phyloP scores from a whole-genome alignment of 2,113 vertebrate species.

The Meleagris gallopavo region DNA sequence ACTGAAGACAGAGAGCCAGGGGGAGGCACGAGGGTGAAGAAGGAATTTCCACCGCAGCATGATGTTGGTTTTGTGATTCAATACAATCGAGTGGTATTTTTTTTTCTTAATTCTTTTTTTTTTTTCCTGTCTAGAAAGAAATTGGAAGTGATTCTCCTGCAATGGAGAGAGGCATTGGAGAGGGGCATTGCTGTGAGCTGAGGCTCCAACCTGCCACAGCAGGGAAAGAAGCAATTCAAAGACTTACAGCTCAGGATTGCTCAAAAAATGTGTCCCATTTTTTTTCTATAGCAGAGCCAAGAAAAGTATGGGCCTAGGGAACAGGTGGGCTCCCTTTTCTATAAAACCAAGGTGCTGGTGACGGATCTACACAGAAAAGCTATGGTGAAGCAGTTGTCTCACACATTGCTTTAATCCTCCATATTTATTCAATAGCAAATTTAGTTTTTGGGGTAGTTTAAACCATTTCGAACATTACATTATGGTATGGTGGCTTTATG shows the following conservation, averaged over 20 bases:
- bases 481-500: neutral
- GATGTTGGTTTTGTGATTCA: slow-evolving; percentile 32
- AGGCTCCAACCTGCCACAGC: neutral
- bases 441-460: neutral
- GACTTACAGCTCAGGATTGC: rapidly evolving
- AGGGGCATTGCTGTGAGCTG: neutral
- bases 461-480: neutral
- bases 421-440: neutral
- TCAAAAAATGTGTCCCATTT: neutral
- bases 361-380: neutral
- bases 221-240: neutral
- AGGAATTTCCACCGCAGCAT: slow-evolving; percentile 54
- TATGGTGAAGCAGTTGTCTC: neutral
- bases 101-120: neutral
- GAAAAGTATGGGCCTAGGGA: rapidly evolving
- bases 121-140: neutral
- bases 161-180: neutral
- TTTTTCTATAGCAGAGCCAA: neutral
- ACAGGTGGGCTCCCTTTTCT: neutral
- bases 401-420: neutral
- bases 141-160: neutral
- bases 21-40: neutral
- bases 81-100: neutral
- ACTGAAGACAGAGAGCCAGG: neutral
- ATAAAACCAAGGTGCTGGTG: neutral